These are phyloP conservation scores for Chloebia gouldiae DNA, from an alignment of 2,113 vertebrate genomes.

Conservation along the genomic window DNA sequence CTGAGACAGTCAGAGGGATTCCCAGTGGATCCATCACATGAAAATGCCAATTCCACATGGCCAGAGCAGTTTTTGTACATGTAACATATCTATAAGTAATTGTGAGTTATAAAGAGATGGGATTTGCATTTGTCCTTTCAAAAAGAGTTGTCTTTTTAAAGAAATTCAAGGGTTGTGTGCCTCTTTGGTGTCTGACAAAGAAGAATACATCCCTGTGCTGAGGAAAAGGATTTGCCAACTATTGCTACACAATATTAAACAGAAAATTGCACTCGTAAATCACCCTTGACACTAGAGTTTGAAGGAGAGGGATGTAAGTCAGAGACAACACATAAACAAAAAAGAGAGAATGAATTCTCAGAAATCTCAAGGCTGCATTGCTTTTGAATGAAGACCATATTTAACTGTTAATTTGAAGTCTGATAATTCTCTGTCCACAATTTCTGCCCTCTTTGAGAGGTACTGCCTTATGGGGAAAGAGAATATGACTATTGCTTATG, in stretches of 20 bases:
- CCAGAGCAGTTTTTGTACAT: not conserved
- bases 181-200: not conserved
- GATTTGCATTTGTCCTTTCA: not conserved
- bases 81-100: not conserved
- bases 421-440: not conserved
- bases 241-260: not conserved
- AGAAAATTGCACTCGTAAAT: constrained; percentile 34
- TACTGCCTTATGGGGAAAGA: not conserved
- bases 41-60: not conserved
- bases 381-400: constrained; percentile 1
- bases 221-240: constrained; percentile 7
- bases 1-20: not conserved
- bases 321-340: not conserved
- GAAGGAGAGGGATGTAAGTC: constrained; percentile 8
- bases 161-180: not conserved
- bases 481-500: not conserved
- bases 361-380: not conserved
- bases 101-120: not conserved
- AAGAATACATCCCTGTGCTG: not conserved
- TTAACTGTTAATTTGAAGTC: constrained; percentile 4
- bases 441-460: not conserved
- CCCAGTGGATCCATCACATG: not conserved
- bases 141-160: not conserved
- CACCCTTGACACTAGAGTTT: not conserved
- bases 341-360: not conserved